Base-by-base conservation (phyloP, 2,888 invertebrate genomes). In the Ceraclea dissimilis region DNA sequence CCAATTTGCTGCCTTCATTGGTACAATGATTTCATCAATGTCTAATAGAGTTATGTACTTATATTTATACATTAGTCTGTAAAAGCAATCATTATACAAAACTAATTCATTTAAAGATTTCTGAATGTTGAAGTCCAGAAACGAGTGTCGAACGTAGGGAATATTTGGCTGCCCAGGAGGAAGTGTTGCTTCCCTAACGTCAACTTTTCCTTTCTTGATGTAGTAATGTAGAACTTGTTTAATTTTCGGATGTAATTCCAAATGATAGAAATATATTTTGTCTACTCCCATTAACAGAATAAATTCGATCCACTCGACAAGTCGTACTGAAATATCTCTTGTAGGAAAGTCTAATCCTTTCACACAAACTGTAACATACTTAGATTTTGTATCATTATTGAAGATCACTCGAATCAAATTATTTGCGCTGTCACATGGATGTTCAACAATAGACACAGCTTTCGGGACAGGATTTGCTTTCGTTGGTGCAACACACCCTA, bases 61-160 rank as follows among this genome's bases (percentile, higher is more conserved):
- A 72, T 93, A 94, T 63, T 86, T 81, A 70, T 93, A 90, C 77
- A 94, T 83, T 69, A 94, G 89, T 69, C 91, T 87, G 75, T 95
- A 95, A 52, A 96, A 80, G 68, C 95, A 96, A 72, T 96, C 95
- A 72, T 96, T 96, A 78, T 95, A 96, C 13, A 95, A 93, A 65
- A 95, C 90, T 58, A 96, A 79, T 73, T 96, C 95, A 75, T 94
- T 93, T 70, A 94, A 91, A 11, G 95, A 80, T 73, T 95, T 95
- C 73, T 94, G 90, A 26, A 90, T 86, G 72, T 93, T 93, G 69
- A 90, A 90, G 56, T 88, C 88, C 51, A 95, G 79, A 69, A 92
- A 95, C 74, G 91, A 80, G 70, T 92, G 91, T 69, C 92, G 90
- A 65, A 93, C 85, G 0, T 87, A 86, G 0, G 92, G 91, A 43